Conservation (phyloP, 2,113 vertebrate species). For the Electrona antarctica region DNA sequence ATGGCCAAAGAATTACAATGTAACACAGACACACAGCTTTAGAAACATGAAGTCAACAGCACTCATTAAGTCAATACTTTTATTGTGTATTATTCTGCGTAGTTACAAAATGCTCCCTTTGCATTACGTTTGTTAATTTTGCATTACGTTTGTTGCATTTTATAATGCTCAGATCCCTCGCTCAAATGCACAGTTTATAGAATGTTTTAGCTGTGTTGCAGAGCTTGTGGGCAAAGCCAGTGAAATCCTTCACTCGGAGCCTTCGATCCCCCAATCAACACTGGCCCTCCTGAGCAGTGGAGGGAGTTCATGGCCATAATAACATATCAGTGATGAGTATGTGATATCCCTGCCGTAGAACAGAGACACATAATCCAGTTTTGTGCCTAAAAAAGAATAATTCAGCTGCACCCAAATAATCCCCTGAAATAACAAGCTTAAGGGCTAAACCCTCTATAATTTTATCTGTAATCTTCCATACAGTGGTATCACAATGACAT, state of each 20-base stretch:
- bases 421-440: conserved; percentile 83
- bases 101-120: conserved; percentile 46
- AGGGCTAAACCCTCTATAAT: conserved; percentile 79
- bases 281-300: conserved; percentile 36
- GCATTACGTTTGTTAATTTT: conserved; percentile 52
- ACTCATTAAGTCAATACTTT: conserved; percentile 26
- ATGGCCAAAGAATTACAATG: conserved; percentile 19
- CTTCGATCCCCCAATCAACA: conserved; percentile 54
- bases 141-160: conserved; percentile 25
- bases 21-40: neutral
- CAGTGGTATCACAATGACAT: conserved; percentile 80
- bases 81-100: neutral
- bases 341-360: conserved; percentile 69
- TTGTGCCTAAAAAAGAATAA: conserved; percentile 77
- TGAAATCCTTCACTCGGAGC: conserved; percentile 62
- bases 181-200: conserved; percentile 35
- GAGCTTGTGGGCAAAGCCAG: conserved; percentile 43
- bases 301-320: conserved; percentile 56
- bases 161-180: conserved; percentile 31
- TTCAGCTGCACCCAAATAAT: conserved; percentile 76
- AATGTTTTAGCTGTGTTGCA: conserved; percentile 32
- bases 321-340: conserved; percentile 72
- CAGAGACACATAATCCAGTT: conserved; percentile 78
- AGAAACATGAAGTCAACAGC: conserved; percentile 14
- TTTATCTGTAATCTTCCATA: conserved; percentile 83